phyloP scores from a whole-genome alignment of 2,888 invertebrate species.

The Philonicus albiceps region DNA sequence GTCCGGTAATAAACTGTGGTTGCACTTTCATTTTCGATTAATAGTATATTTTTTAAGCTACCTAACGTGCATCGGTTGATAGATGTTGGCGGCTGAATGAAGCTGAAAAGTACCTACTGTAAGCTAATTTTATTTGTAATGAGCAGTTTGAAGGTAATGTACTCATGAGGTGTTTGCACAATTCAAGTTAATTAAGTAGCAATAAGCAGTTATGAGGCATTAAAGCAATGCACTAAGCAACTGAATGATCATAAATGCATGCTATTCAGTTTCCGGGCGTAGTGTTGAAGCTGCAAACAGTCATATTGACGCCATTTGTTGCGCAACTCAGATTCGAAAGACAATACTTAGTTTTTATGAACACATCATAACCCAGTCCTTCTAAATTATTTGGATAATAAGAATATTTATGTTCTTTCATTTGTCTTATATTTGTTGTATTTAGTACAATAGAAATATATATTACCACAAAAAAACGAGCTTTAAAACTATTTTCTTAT shows the following conservation, averaged over 20 bases:
- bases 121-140: not conserved
- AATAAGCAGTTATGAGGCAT: not conserved
- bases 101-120: not conserved
- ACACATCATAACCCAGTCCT: too few species aligned
- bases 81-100: not conserved
- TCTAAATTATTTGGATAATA: too few species aligned
- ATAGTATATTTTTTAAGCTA: not conserved
- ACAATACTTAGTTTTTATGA: not conserved
- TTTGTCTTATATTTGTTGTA: too few species aligned
- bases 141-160: not conserved
- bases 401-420: too few species aligned
- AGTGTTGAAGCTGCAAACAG: not conserved
- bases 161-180: not conserved
- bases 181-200: not conserved
- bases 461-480: too few species aligned
- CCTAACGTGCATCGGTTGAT: not conserved
- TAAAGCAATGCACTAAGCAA: not conserved
- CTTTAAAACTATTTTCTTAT: too few species aligned
- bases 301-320: not conserved
- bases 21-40: constrained; percentile 5
- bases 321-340: not conserved
- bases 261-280: not conserved
- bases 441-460: too few species aligned
- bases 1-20: not conserved
- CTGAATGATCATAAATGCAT: not conserved